Conservation (phyloP, 2,888 invertebrate genomes). For the Plebejus melissa region DNA sequence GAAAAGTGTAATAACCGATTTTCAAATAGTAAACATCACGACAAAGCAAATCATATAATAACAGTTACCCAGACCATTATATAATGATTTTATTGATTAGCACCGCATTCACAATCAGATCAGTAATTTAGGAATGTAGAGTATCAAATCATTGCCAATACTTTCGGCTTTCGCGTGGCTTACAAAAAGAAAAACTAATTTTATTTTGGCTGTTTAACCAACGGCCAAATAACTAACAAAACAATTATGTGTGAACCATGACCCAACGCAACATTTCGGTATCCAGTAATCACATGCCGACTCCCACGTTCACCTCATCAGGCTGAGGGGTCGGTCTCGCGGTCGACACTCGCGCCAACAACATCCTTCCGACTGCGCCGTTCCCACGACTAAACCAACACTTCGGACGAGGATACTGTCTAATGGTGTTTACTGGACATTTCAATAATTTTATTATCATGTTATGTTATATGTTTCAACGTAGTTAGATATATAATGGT, state of each 20-base stretch:
- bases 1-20: no score
- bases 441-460: not conserved
- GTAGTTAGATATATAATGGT: no score
- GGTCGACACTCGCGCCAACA: constrained; percentile 41
- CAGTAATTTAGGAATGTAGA: no score
- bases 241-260: not conserved
- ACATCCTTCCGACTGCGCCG: constrained; percentile 58
- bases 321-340: not conserved
- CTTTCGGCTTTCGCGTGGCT: no score
- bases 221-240: not conserved
- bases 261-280: constrained; percentile 6
- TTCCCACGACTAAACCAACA: constrained; percentile 45
- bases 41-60: no score
- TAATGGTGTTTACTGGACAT: not conserved
- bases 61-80: no score
- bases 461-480: no score
- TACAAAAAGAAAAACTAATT: no score
- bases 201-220: not conserved
- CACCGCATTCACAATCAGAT: no score
- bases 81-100: no score
- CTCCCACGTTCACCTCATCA: constrained; percentile 29
- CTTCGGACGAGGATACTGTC: not conserved
- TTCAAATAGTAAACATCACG: no score
- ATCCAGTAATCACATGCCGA: not conserved
- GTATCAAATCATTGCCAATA: not conserved